Base-by-base conservation (phyloP, 35 echinoderm and acorn worm genomes). In the Ophioderma brevispina region DNA sequence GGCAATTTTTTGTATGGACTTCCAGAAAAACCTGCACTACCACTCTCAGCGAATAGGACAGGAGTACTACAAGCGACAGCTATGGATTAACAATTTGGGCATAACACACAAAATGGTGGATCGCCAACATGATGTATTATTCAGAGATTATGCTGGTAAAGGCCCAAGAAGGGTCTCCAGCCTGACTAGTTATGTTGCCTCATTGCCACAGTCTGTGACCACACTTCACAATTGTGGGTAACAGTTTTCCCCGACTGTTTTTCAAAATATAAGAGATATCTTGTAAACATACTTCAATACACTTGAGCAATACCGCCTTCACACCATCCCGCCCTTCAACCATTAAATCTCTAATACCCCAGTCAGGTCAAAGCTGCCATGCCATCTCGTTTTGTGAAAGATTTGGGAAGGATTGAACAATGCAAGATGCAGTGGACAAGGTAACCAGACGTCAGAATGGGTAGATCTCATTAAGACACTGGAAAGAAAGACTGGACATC, bases 261-360 rank as follows among this genome's bases (percentile, higher is more conserved):
- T 50, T 85, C 83, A 19, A 35, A 82, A 49, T 40, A 82, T 49
- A 82, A 85, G 34, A 18, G 55, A 31, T 63, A 85, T 50, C 32
- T 85, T 19, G 32, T 56, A n/a, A 23, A 50, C 83, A n/a, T 84
- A 55, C 36, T 50, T 85, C 34, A 42, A 85, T 39, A 84, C 81
- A n/a, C n/a, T n/a, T n/a, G n/a, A n/a, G n/a, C n/a, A n/a, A n/a
- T n/a, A n/a, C 4, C 36, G 41, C 17, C 40, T 55, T 21, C 36
- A 84, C 4, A 25, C 32, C 6, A 55, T 63, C 23, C 42, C n/a
- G n/a, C n/a, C n/a, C n/a, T n/a, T n/a, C n/a, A n/a, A n/a, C n/a
- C n/a, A n/a, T n/a, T n/a, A n/a, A n/a, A 85, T 28, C n/a, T 85
- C 21, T 85, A 85, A 28, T 85, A 55, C 34, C 83, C 83, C n/a